These are phyloP conservation scores for Azemiops feae DNA, from an alignment of 2,113 vertebrate species.

Conservation along the genomic window DNA sequence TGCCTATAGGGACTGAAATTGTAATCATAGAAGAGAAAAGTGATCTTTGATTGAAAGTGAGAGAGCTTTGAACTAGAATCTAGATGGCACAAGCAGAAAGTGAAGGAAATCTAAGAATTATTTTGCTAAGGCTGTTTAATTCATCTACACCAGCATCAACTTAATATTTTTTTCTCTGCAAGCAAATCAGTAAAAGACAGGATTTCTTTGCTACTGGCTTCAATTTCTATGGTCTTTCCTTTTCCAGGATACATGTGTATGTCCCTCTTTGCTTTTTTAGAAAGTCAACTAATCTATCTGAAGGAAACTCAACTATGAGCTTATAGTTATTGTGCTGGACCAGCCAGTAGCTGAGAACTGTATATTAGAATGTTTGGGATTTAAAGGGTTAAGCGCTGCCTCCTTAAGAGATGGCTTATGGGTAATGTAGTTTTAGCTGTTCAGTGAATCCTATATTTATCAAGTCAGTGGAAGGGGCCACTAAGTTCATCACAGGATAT, in stretches of 20 bases:
- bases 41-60: not conserved
- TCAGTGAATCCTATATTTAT: too few species aligned
- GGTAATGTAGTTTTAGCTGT: too few species aligned
- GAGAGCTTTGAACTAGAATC: not conserved
- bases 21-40: constrained; percentile 36
- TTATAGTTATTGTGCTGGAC: too few species aligned
- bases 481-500: too few species aligned
- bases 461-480: too few species aligned
- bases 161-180: not conserved
- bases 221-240: not conserved
- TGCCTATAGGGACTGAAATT: not conserved
- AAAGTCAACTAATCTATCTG: too few species aligned
- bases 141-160: not conserved
- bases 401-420: too few species aligned
- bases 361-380: too few species aligned
- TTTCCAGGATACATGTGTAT: not conserved
- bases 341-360: too few species aligned
- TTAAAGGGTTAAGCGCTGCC: too few species aligned
- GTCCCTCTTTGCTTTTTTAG: not conserved
- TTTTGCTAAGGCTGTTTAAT: not conserved
- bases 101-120: not conserved
- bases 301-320: too few species aligned
- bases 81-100: not conserved
- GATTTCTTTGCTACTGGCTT: not conserved
- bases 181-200: not conserved